phyloP scores from a whole-genome alignment of 2,888 invertebrate species.

The Carcina quercana region DNA sequence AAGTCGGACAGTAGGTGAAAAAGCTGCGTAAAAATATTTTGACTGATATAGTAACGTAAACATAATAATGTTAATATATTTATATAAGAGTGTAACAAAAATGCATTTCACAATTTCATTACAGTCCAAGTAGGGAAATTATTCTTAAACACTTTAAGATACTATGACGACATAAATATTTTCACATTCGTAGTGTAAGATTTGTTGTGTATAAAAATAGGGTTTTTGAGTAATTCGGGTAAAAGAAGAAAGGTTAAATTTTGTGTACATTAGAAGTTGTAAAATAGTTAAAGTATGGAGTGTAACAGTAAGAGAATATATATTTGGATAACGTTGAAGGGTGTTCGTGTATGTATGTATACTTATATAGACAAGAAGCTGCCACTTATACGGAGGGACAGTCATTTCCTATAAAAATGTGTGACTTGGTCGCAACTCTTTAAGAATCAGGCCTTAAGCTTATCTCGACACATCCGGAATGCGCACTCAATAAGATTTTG shows the following conservation, averaged over 20 bases:
- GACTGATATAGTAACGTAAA: slow-evolving; percentile 68
- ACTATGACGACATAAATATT: slow-evolving; percentile 69
- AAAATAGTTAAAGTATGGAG: slow-evolving; percentile 59
- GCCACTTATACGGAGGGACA: too few relatives aligned
- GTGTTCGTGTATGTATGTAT: slow-evolving; percentile 67
- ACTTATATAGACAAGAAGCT: too few relatives aligned
- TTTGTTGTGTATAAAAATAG: slow-evolving; percentile 69
- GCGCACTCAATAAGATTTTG: too few relatives aligned
- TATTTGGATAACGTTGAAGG: slow-evolving; percentile 69
- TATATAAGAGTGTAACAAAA: slow-evolving; percentile 67
- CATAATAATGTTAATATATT: slow-evolving; percentile 68
- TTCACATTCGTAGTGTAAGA: slow-evolving; percentile 68
- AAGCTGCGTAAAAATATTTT: slow-evolving; percentile 66
- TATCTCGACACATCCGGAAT: too few relatives aligned
- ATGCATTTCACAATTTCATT: slow-evolving; percentile 73
- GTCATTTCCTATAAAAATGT: too few relatives aligned
- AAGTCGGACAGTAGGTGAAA: slow-evolving; percentile 42
- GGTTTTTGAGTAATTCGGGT: slow-evolving; percentile 60
- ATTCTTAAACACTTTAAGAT: slow-evolving; percentile 54
- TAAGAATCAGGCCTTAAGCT: too few relatives aligned
- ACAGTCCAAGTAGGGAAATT: slow-evolving; percentile 65
- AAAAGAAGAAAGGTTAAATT: slow-evolving; percentile 45
- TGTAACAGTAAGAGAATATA: slow-evolving; percentile 67
- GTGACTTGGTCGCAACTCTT: too few relatives aligned
- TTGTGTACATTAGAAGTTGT: slow-evolving; percentile 67